Evolutionary conservation across 2,113 vertebrate species (phyloP).

Genomic region (Anas platyrhynchos): DNA sequence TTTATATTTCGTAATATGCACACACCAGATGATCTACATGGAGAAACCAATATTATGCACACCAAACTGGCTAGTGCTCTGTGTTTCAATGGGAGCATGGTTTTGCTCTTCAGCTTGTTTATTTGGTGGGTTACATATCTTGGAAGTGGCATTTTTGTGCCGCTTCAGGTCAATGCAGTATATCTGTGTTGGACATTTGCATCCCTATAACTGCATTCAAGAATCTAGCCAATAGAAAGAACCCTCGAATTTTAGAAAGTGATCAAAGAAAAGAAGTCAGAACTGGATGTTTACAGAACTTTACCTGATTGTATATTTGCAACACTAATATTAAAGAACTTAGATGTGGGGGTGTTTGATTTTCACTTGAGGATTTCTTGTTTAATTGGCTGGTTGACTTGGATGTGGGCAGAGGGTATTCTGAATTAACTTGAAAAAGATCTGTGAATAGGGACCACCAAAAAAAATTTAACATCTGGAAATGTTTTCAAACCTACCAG

Average conservation of each 20-base stretch:
- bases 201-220: background rate
- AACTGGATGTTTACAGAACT: conserved; percentile 12
- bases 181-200: background rate
- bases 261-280: background rate
- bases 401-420: background rate
- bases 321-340: background rate
- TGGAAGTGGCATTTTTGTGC: background rate
- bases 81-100: background rate
- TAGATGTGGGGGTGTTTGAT: background rate
- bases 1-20: conserved; percentile 3
- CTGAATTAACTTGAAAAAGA: conserved; percentile 6
- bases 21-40: background rate
- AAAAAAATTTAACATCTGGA: background rate
- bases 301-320: background rate
- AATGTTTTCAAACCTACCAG: background rate
- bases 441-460: background rate
- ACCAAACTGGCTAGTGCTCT: background rate
- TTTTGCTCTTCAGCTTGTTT: background rate
- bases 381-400: background rate
- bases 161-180: background rate
- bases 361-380: background rate
- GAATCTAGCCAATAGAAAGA: background rate
- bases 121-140: background rate
- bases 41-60: background rate
- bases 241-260: background rate